These are phyloP conservation scores for Vidua chalybeata DNA, from an alignment of 2,113 vertebrate genomes.

Conservation along the genomic window DNA sequence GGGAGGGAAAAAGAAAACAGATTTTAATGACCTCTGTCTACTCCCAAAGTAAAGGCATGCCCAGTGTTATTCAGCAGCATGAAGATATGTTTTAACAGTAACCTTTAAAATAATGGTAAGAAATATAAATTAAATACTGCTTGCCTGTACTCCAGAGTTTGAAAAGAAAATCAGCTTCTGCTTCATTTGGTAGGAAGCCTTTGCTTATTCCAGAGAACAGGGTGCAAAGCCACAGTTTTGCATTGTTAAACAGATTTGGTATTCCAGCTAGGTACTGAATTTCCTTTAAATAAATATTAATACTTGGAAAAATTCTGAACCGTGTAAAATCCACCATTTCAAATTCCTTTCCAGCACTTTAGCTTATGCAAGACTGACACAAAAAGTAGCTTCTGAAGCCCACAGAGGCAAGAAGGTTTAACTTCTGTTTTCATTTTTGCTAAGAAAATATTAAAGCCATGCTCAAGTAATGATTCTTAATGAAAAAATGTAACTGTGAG, in stretches of 20 bases:
- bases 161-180: not conserved
- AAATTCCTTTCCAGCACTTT: not conserved
- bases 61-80: not conserved
- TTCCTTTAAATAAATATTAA: constrained; percentile 13
- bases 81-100: not conserved
- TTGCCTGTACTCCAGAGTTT: not conserved
- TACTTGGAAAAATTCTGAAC: not conserved
- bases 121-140: not conserved
- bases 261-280: not conserved
- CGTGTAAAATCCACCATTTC: not conserved
- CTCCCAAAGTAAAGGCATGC: not conserved
- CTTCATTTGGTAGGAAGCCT: not conserved
- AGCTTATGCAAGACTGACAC: not conserved
- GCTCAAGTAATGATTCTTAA: constrained; percentile 2
- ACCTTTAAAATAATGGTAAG: not conserved
- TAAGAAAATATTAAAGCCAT: not conserved
- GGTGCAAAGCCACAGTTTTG: not conserved
- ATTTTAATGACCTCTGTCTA: not conserved
- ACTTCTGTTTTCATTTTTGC: not conserved
- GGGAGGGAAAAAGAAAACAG: not conserved
- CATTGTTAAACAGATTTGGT: not conserved
- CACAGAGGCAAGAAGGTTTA: not conserved
- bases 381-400: not conserved
- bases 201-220: not conserved
- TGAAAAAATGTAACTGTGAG: not conserved